A percentile compares a stretch with the other conserved stretches of the same genome.
phyloP scores from a whole-genome alignment of 2,888 invertebrate species.

The Agrotis clavis region DNA sequence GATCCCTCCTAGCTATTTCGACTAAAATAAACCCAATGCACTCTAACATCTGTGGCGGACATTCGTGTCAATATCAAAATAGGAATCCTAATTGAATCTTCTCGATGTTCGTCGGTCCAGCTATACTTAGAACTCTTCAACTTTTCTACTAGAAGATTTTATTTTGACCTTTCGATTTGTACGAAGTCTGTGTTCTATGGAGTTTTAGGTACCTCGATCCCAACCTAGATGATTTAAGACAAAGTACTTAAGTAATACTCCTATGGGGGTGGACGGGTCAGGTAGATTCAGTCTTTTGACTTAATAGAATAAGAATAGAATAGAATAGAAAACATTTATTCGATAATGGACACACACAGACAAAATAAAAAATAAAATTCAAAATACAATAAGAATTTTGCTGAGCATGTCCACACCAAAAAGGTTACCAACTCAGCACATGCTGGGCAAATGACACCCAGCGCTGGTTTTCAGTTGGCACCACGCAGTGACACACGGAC shows the following conservation, averaged over 20 bases:
- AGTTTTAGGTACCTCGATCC: not conserved
- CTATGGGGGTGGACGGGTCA: no score
- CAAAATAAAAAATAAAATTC: no score
- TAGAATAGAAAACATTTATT: no score
- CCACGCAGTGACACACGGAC: no score
- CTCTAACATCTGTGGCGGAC: slow-evolving; percentile 17
- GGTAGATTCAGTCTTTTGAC: no score
- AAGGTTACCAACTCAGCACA: no score
- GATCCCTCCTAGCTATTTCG: not conserved
- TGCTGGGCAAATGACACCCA: no score
- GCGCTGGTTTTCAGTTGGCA: no score
- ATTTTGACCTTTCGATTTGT: not conserved
- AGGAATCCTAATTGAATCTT: slow-evolving; percentile 4
- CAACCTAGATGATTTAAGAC: not conserved
- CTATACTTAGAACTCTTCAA: slow-evolving; percentile 7
- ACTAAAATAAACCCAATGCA: slow-evolving; percentile 28
- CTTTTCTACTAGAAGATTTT: slow-evolving; percentile 5
- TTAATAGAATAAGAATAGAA: no score
- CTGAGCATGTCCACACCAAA: no score
- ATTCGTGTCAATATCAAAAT: slow-evolving; percentile 24
- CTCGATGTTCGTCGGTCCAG: not conserved
- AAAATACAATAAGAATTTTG: no score
- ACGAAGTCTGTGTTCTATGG: not conserved
- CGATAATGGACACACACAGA: no score
- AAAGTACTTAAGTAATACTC: not conserved